Evolutionary conservation across 1,140 invertebrate genomes (phyloP), one percentile per base, ranked within the genome.

Genomic region (Sinella curviseta): DNA sequence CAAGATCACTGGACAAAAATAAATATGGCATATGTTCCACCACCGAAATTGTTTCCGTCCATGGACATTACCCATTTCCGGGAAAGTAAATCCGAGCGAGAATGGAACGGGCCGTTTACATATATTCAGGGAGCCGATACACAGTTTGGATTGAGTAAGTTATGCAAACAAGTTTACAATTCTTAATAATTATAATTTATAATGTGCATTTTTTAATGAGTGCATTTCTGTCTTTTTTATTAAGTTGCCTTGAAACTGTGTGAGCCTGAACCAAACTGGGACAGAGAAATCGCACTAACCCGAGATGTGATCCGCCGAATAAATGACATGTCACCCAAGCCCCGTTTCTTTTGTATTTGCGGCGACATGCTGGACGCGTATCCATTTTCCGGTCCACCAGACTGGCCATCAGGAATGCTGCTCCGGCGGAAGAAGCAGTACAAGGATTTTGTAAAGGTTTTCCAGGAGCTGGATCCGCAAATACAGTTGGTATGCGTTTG

Each of bases 321-420:
- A 12, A 91, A 91, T 84, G 33, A 80, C 35, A 86, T 90, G 84
- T 82, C 76, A 0, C 90, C 89, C 0, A 87, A 85, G 77, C 90
- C 90, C 34, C 85, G 85, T 73, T 91, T 91, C 84, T 87, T 90
- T 77, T 85, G 90, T 24, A 86, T 91, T 20, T 91, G 90, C 84
- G 90, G 90, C 1, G 90, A 90, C 84, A 84, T 91, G 57, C 83
- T 89, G 65, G 86, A 90, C 85, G 88, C 88, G 30, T 87, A 87
- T 82, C 89, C 89, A 4, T 81, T 76, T 39, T n/a, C 57, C 8
- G 24, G 8, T 28, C 31, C 70, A n/a, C 14, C 4, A 17, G 8
- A 8, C 4, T 8, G 8, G 8, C 39, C 39, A 4, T 24, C 34
- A 36, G 30, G 70, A 36, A 8, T 36, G 76, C 54, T 67, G 73